These are phyloP conservation scores for Seriola aureovittata DNA, from an alignment of 2,113 vertebrate species.

Conservation along the genomic window DNA sequence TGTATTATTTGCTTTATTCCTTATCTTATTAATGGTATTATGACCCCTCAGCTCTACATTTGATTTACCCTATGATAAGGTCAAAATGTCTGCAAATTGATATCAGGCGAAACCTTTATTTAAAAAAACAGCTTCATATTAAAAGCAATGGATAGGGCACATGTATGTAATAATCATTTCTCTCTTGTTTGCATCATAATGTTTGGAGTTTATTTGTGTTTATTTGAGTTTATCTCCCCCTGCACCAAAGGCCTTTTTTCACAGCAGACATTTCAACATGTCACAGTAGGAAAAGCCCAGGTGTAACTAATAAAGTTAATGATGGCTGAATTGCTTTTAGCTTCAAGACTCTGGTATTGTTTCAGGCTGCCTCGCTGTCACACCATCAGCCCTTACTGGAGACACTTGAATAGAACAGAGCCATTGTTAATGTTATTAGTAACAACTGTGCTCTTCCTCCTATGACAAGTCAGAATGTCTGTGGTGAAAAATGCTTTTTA, in stretches of 20 bases:
- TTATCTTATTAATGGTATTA: neutral
- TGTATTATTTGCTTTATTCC: neutral
- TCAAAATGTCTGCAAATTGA: neutral
- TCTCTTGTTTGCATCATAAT: neutral
- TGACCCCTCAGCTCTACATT: neutral
- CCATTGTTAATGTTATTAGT: slow-evolving; percentile 17
- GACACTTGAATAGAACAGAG: neutral
- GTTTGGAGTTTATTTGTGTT: neutral
- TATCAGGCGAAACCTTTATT: neutral
- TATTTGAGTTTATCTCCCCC: slow-evolving; percentile 9
- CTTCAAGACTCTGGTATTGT: neutral
- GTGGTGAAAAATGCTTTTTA: neutral
- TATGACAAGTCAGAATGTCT: neutral
- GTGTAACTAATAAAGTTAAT: slow-evolving; percentile 22
- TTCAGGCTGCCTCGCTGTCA: neutral
- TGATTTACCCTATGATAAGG: neutral
- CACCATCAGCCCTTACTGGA: neutral
- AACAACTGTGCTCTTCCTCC: neutral
- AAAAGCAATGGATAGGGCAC: neutral
- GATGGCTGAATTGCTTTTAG: neutral
- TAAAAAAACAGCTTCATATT: neutral
- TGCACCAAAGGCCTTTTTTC: neutral
- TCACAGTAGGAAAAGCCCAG: neutral
- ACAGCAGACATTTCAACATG: neutral
- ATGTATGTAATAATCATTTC: neutral